Evolutionary conservation across 30 jellyfish, hydroid and myxozoan species (phyloP).

Genomic region (Mastigias papua): DNA sequence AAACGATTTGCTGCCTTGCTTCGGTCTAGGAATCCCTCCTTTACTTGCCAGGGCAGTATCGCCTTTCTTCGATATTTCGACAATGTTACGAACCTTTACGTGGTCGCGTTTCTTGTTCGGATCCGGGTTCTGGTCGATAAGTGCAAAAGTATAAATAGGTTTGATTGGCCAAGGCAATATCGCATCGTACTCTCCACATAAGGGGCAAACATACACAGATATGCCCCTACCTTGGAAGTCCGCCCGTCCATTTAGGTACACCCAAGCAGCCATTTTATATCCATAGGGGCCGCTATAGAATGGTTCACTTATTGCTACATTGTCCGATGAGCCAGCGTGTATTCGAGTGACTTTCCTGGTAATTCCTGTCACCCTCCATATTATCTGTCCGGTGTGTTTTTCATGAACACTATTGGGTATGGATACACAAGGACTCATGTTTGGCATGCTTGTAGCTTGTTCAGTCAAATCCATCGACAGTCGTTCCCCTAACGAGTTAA

Average conservation of each 20-base stretch:
- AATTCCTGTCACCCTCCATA: slow-evolving; percentile 85
- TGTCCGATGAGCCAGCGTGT: slow-evolving; percentile 86
- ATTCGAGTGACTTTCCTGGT: slow-evolving; percentile 80
- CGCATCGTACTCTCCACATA: slow-evolving; percentile 94
- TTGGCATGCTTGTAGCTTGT: background rate
- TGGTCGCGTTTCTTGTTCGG: slow-evolving; percentile 73
- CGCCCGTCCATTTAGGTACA: slow-evolving; percentile 93
- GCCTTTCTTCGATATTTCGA: slow-evolving; percentile 82
- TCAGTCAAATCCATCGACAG: slow-evolving; percentile 10
- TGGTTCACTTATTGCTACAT: slow-evolving; percentile 77
- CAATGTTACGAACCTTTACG: slow-evolving; percentile 84
- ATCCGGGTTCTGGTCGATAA: slow-evolving; percentile 87
- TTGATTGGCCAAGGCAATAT: slow-evolving; percentile 90
- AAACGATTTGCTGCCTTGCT: slow-evolving; percentile 77
- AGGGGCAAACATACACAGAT: slow-evolving; percentile 90
- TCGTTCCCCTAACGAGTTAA: slow-evolving; percentile 71
- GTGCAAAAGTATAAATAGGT: slow-evolving; percentile 81
- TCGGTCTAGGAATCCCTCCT: slow-evolving; percentile 92
- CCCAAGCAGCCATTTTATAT: slow-evolving; percentile 92
- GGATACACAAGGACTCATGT: background rate
- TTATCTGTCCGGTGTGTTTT: slow-evolving; percentile 69
- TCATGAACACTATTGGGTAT: slow-evolving; percentile 12
- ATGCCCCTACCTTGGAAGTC: slow-evolving; percentile 79
- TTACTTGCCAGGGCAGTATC: slow-evolving; percentile 70
- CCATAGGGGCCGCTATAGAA: slow-evolving; percentile 88